Evolutionary conservation across 2,888 invertebrate genomes (phyloP), one percentile per base, ranked within the genome.

Genomic region (Rhimphoctona megacephalus): DNA sequence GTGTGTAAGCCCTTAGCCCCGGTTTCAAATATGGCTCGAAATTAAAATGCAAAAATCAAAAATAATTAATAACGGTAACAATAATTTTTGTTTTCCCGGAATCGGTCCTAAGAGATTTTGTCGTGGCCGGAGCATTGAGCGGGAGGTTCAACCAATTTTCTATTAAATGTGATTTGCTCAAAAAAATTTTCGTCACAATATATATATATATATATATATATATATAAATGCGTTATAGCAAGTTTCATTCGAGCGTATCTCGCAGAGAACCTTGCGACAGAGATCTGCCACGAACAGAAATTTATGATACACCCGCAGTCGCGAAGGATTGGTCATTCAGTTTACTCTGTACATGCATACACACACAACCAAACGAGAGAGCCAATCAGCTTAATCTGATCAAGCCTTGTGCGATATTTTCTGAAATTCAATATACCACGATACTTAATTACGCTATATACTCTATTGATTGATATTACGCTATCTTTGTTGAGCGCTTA

Each of bases 221-320:
- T 46, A 64, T 46, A 66, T 52, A 52, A 39, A 52, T 43, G 33
- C 30, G n/a, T 66, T 80, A 46, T 46, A 33, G 46, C 69, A 46
- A 76, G 76, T 39, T 77, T 61, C 46, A 52, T 49, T 83, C 49
- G 76, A 64, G 46, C 76, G 67, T 82, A 82, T 82, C 69, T 74
- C 57, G 61, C 54, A 25, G 69, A 72, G 70, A 77, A 77, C 25
- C 64, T 57, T 70, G 77, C 69, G 69, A 30, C 69, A 57, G 83
- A 83, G 36, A 83, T 77, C 70, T 83, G 83, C 64, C 70, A 77
- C 70, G 64, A 83, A 33, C 83, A 83, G 70, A 25, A 77, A 83
- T 83, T 70, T 70, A 77, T 64, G 77, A 52, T 70, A 74, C 67
- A 64, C 81, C 77, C 33, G 25, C 39, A 17, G 52, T 64, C 33